Evolutionary conservation across 2,797 vertebrate genomes (phyloP), one percentile per base, ranked within the genome.

Genomic region (Discoglossus pictus): DNA sequence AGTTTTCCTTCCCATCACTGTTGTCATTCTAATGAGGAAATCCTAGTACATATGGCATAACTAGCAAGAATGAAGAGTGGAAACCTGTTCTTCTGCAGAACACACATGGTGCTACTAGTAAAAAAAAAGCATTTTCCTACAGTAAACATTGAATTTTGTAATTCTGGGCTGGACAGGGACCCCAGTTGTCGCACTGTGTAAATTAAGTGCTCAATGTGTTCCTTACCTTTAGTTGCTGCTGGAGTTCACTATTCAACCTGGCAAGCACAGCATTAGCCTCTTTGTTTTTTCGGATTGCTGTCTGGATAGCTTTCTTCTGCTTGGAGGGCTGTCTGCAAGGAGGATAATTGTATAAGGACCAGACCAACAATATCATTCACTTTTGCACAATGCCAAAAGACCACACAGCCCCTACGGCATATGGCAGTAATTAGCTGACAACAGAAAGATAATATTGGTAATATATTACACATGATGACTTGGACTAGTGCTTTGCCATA

Each of bases 181-280:
- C 34, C 15, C 12, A 46, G 61, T 7, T 7, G 11, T 31, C 55
- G 8, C 2, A 48, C n/a, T 25, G 40, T 55, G 54, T 13, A 24
- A 52, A 18, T 8, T 47, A 21, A 34, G 63, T 65, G 75, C 40
- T 43, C 27, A 46, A 2, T 35, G 54, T 1, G 1, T 21, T 65
- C 36, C 86, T 84, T 82, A 99, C 96, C 95, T 99, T 97, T 40
- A 99, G 89, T 73, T 98, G 94, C 82, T 99, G 96, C 35, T 99
- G 96, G 27, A 98, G 94, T 75, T 99, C 96, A 44, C 95, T 95
- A 78, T 99, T 99, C 75, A 99, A 84, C 58, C 96, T 93, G 58
- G 90, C 89, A n/a, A 98, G 81, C 62, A 97, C 94, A 0, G 93
- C 94, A 35, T 98, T 97, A 71, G 89, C 88, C 79, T 98, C 97